Evolutionary conservation across 2,888 invertebrate genomes (phyloP).

Genomic region (Rhopalosiphum nymphaeae): DNA sequence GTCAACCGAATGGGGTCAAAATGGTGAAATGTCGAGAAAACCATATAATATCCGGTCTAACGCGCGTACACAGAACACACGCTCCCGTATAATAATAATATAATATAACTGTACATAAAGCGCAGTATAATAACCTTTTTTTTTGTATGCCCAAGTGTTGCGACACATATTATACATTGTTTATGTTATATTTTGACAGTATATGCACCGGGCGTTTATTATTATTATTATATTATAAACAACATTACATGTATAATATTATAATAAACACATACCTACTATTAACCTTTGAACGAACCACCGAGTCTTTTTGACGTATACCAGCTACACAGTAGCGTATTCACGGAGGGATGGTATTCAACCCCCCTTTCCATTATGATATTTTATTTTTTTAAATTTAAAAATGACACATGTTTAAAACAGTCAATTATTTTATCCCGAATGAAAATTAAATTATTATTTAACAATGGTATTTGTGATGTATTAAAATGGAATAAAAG

Average conservation of each 20-base stretch:
- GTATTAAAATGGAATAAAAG: background rate
- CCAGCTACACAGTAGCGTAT: background rate
- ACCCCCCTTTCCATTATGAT: background rate
- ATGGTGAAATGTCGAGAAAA: slow-evolving; percentile 25
- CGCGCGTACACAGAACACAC: background rate
- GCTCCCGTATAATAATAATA: background rate
- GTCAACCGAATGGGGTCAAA: background rate
- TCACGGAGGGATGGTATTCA: background rate
- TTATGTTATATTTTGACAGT: background rate
- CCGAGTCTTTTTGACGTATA: background rate
- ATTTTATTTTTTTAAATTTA: background rate
- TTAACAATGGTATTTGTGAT: background rate
- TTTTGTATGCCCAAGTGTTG: background rate
- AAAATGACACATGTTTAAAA: background rate
- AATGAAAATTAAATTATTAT: background rate
- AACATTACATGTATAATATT: background rate
- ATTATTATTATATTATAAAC: background rate
- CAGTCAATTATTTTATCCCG: background rate
- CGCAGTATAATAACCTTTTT: background rate
- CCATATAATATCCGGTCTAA: slow-evolving; percentile 9
- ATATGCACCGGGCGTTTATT: background rate
- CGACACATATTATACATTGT: background rate
- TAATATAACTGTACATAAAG: background rate
- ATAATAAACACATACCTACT: background rate
- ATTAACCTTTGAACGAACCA: background rate